Percentiles rank a stretch among this genome's conserved stretches.
phyloP scores from a whole-genome alignment of 2,888 invertebrate genomes.

The Papilio protenor region DNA sequence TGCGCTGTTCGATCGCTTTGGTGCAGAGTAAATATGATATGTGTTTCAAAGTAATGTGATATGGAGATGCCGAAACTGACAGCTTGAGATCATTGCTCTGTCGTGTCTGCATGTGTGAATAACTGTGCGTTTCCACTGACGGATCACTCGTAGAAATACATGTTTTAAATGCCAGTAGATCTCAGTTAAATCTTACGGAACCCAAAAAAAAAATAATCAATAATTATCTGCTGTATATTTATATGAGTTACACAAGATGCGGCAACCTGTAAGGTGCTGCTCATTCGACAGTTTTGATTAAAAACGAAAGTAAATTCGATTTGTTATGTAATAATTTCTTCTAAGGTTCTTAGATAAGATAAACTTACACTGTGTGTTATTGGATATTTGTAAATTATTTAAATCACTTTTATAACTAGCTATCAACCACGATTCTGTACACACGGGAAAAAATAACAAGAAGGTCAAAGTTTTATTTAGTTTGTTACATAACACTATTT shows the following conservation, averaged over 20 bases:
- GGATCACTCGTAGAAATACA: not conserved
- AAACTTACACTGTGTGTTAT: not conserved
- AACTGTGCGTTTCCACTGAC: not conserved
- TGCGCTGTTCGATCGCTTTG: not conserved
- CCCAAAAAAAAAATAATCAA: not conserved
- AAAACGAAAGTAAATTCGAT: constrained; percentile 37
- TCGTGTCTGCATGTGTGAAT: not conserved
- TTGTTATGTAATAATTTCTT: constrained; percentile 29
- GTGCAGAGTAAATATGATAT: not conserved
- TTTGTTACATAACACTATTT: constrained; percentile 20
- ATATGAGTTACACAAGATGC: constrained; percentile 5
- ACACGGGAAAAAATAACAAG: no score
- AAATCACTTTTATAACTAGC: not conserved
- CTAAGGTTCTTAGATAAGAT: constrained; percentile 16
- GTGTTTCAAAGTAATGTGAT: not conserved
- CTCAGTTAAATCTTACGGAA: constrained; percentile 5
- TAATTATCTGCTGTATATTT: not conserved
- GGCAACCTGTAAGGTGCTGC: not conserved
- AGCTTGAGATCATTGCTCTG: not conserved
- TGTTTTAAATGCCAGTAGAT: no score
- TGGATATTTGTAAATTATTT: not conserved
- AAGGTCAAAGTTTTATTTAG: not conserved
- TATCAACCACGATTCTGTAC: no score
- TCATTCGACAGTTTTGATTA: constrained; percentile 25
- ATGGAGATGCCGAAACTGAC: not conserved